These are phyloP conservation scores for Drosophila rufa DNA, from an alignment of 1,140 invertebrate genomes.

Conservation along the genomic window DNA sequence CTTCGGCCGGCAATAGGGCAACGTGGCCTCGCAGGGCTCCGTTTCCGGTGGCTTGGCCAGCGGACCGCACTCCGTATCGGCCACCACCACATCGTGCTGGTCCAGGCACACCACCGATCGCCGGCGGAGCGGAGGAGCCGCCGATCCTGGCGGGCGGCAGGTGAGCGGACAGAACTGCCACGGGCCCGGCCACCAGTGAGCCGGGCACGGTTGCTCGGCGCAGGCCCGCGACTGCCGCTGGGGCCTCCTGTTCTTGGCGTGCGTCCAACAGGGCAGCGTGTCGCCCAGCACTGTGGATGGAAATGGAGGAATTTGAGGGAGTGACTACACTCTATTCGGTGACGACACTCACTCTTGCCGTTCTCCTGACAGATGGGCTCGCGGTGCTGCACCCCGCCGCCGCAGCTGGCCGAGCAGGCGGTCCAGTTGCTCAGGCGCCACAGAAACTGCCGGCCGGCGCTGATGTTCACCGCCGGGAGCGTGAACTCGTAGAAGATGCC, in stretches of 20 bases:
- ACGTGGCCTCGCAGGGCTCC: slow-evolving; percentile 87
- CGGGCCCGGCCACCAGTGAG: slow-evolving; percentile 92
- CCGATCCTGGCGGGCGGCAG: slow-evolving; percentile 85
- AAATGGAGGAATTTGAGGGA: no score
- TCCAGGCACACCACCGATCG: slow-evolving; percentile 91
- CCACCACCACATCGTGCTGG: slow-evolving; percentile 89
- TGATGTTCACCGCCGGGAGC: slow-evolving; percentile 88
- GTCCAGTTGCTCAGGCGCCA: slow-evolving; percentile 92
- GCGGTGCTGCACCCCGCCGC: slow-evolving; percentile 92
- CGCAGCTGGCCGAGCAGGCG: slow-evolving; percentile 92
- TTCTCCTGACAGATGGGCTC: slow-evolving; percentile 89
- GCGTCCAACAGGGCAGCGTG: slow-evolving; percentile 88
- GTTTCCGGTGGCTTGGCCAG: slow-evolving; percentile 87
- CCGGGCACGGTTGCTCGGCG: slow-evolving; percentile 90
- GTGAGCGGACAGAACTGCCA: slow-evolving; percentile 93
- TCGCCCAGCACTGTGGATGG: slow-evolving; percentile 86
- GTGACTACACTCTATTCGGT: background rate
- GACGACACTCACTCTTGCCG: slow-evolving; percentile 85
- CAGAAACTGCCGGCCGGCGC: slow-evolving; percentile 87
- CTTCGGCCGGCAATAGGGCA: slow-evolving; percentile 86
- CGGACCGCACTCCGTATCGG: slow-evolving; percentile 89
- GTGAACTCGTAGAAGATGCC: slow-evolving; percentile 94
- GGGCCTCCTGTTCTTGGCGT: slow-evolving; percentile 87
- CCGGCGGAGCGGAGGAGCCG: slow-evolving; percentile 86
- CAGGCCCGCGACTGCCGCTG: slow-evolving; percentile 88